Percentiles rank a stretch among this genome's conserved stretches.
Evolutionary conservation across 2,797 vertebrate genomes (phyloP).

Genomic region (Melopsittacus undulatus): DNA sequence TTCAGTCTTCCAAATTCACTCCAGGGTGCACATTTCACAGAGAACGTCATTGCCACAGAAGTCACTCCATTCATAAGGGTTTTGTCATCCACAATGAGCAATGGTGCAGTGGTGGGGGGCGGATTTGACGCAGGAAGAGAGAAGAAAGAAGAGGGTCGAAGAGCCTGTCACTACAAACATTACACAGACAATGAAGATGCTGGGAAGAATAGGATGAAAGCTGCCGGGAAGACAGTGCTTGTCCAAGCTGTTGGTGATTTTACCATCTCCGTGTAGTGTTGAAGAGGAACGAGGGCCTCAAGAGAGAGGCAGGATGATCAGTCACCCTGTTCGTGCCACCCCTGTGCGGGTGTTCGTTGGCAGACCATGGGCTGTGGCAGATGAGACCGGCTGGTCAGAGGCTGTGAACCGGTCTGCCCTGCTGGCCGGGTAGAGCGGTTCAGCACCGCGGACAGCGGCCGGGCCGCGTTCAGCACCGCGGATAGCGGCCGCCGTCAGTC

Average conservation of each 20-base stretch:
- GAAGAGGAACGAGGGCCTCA: neutral
- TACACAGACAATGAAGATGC: neutral
- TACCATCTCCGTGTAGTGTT: neutral
- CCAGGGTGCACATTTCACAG: neutral
- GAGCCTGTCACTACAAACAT: neutral
- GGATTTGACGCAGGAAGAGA: constrained; percentile 41
- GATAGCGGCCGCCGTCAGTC: neutral
- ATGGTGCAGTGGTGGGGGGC: constrained; percentile 24
- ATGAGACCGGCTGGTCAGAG: too few species aligned
- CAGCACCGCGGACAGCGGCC: neutral
- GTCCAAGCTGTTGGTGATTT: neutral
- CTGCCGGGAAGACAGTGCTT: neutral
- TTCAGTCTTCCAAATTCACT: neutral
- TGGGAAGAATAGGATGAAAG: neutral
- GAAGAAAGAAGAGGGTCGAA: neutral
- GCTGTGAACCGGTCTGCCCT: neutral
- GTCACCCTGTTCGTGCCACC: neutral
- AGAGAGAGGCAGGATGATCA: neutral
- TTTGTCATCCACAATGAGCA: constrained; percentile 23
- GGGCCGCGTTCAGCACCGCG: neutral
- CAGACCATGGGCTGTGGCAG: neutral
- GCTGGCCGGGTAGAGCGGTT: neutral
- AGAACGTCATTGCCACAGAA: neutral
- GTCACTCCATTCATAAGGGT: constrained; percentile 22
- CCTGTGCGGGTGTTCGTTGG: rapidly evolving